Percentiles rank a stretch among this genome's conserved stretches.
These are phyloP conservation scores for Atherix ibis DNA, from an alignment of 2,888 invertebrate genomes.

Conservation along the genomic window DNA sequence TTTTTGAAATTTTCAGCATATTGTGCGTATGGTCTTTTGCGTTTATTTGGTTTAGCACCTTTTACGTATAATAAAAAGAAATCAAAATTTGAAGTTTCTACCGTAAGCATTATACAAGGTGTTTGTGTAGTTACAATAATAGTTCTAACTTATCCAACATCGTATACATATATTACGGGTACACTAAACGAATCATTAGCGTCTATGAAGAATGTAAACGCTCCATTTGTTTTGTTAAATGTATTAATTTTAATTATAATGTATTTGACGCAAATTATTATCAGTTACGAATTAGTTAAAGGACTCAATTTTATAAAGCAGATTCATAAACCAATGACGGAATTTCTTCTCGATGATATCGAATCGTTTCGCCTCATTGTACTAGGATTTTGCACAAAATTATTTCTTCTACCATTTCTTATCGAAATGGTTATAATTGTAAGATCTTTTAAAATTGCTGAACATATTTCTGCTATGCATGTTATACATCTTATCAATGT, in stretches of 20 bases:
- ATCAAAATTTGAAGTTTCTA: too few relatives aligned
- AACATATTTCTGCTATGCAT: too few relatives aligned
- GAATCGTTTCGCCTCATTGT: background rate
- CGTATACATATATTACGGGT: too few relatives aligned
- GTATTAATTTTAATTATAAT: background rate
- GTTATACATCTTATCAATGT: background rate
- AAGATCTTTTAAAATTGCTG: background rate
- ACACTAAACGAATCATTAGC: too few relatives aligned
- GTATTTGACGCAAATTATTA: background rate
- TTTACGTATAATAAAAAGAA: too few relatives aligned
- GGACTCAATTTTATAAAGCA: background rate
- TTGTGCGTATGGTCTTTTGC: too few relatives aligned
- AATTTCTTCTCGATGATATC: background rate
- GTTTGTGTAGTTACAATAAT: too few relatives aligned
- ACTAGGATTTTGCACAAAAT: background rate
- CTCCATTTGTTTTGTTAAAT: background rate
- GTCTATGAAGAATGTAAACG: background rate
- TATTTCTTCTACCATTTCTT: background rate
- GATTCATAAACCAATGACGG: background rate
- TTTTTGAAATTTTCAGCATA: too few relatives aligned
- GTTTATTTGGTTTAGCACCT: too few relatives aligned
- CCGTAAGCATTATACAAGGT: too few relatives aligned
- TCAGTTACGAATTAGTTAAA: background rate
- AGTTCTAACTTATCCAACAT: too few relatives aligned
- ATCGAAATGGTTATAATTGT: background rate